Base-by-base conservation (phyloP, 2,888 invertebrate species). In the Adela reaumurella region DNA sequence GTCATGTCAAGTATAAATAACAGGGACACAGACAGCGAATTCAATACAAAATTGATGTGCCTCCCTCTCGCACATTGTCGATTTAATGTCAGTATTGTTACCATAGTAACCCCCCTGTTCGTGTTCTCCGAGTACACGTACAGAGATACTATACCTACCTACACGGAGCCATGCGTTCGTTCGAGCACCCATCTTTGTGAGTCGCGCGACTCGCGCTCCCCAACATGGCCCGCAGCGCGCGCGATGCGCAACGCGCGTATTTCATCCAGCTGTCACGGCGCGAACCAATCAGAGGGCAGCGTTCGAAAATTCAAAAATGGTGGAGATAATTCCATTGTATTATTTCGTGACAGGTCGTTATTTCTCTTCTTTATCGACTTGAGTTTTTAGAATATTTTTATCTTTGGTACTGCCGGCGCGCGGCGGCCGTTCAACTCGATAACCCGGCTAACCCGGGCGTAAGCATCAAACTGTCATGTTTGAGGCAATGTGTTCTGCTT, bases 271-370 rank as follows among this genome's bases (percentile, higher is more conserved):
- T 78, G 78, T 77, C 78, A 76, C 56, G 59, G 62, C 43, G 52
- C 46, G 69, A 57, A 64, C 78, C 78, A 78, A 78, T 78, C 57
- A 59, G 60, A 56, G 52, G 53, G 59, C 60, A 59, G 65, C 70
- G 72, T 68, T 72, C 65, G 63, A 64, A 65, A 35, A 59, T 74
- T 74, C 71, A 65, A 76, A 74, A 73, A 77, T 77, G 78, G 74
- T 72, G 69, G 70, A 77, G 76, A 77, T 77, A 73, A 76, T 74
- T 73, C 73, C 70, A 73, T 74, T 76, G 74, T 78, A 76, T 77
- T 77, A 76, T 74, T 62, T 76, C 70, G 77, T 77, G 78, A 78
- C 78, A 77, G 78, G 78, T 76, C 76, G 74, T 78, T 77, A 77
- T 74, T 78, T 73, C 61, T 62, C 68, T 57, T 68, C 71, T 77